A percentile compares a stretch with the other conserved stretches of the same genome.
phyloP scores from a whole-genome alignment of 2,113 vertebrate genomes.

The Panurus biarmicus region DNA sequence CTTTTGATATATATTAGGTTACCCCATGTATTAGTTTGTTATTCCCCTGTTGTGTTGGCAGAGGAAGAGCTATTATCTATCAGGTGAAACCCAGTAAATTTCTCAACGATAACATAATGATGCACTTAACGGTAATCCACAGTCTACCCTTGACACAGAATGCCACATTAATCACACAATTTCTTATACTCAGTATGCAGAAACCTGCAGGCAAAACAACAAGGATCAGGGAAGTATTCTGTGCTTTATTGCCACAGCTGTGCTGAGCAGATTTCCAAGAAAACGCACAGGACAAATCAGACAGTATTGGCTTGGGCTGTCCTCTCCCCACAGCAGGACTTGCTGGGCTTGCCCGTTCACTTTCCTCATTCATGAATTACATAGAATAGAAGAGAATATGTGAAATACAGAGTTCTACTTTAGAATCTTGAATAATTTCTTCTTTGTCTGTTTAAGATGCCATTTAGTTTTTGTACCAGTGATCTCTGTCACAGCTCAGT shows the following conservation, averaged over 20 bases:
- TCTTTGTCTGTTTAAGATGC: background rate
- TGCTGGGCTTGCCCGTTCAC: background rate
- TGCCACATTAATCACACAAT: slow-evolving; percentile 57
- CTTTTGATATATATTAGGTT: slow-evolving; percentile 24
- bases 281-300: background rate
- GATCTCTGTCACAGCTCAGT: background rate
- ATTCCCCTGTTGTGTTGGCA: background rate
- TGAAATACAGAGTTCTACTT: background rate
- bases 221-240: slow-evolving; percentile 45
- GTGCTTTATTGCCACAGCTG: slow-evolving; percentile 62
- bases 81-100: slow-evolving; percentile 55
- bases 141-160: background rate
- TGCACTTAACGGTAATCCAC: slow-evolving; percentile 52
- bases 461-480: background rate
- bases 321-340: slow-evolving; percentile 1
- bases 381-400: background rate
- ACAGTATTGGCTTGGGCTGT: slow-evolving; percentile 18
- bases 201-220: slow-evolving; percentile 34
- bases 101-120: slow-evolving; percentile 62
- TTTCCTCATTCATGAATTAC: background rate
- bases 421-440: background rate
- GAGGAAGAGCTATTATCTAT: slow-evolving; percentile 44
- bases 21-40: background rate
- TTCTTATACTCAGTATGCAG: slow-evolving; percentile 35
- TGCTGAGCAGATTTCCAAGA: slow-evolving; percentile 49